Evolutionary conservation across 2,113 vertebrate genomes (phyloP).

Genomic region (Tringa solitaria): DNA sequence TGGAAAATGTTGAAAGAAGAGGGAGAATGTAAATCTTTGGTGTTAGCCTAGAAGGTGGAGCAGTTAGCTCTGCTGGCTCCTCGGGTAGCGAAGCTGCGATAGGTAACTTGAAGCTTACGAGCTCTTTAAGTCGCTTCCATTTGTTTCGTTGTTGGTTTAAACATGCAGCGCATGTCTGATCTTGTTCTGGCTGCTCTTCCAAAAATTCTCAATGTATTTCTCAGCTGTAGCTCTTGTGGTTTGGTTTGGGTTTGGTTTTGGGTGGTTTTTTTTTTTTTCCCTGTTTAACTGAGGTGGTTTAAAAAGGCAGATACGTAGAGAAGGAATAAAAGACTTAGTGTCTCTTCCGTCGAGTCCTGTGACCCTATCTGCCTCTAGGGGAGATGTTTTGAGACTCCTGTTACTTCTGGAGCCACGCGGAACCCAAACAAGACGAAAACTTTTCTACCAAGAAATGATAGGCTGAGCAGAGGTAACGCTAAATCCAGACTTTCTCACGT

Average conservation of each 20-base stretch:
- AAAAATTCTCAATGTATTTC: not conserved
- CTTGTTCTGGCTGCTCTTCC: not conserved
- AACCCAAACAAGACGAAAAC: not conserved
- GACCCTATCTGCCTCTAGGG: not conserved
- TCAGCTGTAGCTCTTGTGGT: not conserved
- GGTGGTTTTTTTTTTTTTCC: no score
- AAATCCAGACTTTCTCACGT: not conserved
- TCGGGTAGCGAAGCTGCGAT: not conserved
- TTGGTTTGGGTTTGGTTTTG: not conserved
- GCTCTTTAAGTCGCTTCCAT: not conserved
- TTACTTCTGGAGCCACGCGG: not conserved
- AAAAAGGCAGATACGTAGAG: not conserved
- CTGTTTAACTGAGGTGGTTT: not conserved
- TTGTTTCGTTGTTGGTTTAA: not conserved
- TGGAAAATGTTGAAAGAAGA: not conserved
- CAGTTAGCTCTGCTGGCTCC: not conserved
- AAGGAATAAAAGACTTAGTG: not conserved
- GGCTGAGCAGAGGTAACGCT: not conserved
- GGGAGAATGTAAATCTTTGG: not conserved
- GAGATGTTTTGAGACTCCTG: not conserved
- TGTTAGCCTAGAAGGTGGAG: not conserved
- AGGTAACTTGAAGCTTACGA: not conserved
- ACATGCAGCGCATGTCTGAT: not conserved
- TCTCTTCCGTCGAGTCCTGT: not conserved
- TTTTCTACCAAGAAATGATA: not conserved